These are phyloP conservation scores for Polypterus bichir DNA, from an alignment of 2,113 vertebrate genomes.

Conservation along the genomic window DNA sequence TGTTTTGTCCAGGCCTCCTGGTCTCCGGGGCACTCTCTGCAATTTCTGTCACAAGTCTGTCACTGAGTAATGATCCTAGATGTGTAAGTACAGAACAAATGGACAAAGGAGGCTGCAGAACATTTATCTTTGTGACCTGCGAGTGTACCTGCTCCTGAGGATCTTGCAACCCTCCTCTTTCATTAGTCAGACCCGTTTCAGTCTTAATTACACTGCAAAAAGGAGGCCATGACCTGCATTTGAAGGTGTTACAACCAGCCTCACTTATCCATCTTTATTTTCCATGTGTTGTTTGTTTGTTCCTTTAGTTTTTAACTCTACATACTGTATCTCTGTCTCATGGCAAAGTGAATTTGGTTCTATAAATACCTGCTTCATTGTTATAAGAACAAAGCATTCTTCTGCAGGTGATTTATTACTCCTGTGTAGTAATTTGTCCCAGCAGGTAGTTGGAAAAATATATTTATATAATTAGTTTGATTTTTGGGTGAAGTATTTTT, in stretches of 20 bases:
- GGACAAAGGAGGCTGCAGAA: conserved; percentile 30
- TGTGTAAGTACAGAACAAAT: conserved; percentile 30
- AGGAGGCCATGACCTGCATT: too few species aligned
- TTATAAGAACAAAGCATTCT: background rate
- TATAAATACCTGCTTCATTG: too few species aligned
- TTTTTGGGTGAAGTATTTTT: background rate
- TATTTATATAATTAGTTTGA: background rate
- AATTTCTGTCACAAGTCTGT: conserved; percentile 21
- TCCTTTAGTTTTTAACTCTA: background rate
- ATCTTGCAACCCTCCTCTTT: conserved; percentile 15
- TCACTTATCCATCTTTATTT: conserved; percentile 17
- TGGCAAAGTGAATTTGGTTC: too few species aligned
- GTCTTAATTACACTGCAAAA: too few species aligned
- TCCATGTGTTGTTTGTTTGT: conserved; percentile 24
- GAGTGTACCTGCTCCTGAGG: conserved; percentile 17
- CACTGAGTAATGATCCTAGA: conserved; percentile 21
- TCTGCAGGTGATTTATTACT: background rate
- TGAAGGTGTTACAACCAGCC: too few species aligned
- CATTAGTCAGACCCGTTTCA: too few species aligned
- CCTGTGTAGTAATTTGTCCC: background rate
- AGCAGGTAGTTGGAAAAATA: background rate
- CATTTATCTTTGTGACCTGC: conserved; percentile 46
- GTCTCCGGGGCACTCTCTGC: conserved; percentile 27
- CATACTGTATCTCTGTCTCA: background rate
- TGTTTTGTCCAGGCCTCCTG: conserved; percentile 20